Evolutionary conservation across 2,888 invertebrate species (phyloP), one percentile per base, ranked within the genome.

Genomic region (Ichneumoninae sp.): DNA sequence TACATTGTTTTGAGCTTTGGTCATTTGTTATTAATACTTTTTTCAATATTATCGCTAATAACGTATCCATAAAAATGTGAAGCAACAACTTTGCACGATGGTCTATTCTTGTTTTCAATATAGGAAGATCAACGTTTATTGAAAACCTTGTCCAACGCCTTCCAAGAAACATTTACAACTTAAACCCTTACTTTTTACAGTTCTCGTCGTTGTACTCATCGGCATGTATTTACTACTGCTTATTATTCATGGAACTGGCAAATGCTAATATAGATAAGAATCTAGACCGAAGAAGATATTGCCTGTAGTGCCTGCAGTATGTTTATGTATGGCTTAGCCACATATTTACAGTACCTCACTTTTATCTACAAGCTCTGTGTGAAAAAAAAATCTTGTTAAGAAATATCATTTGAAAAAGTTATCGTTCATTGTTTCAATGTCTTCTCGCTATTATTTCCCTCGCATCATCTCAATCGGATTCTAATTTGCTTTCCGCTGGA

Each of bases 211-310:
- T 40, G 40, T 10, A 40, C 10, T 40, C 8, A 54, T 19, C 10
- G 19, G 22, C 22, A 7, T 3, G 1, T 3, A 54, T 22, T 54
- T 54, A 3, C 19, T 19, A 22, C 54, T 8, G 8, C 26, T 22
- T 26, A 57, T 57, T 57, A 57, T 57, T 26, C 26, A 57, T 57
- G 57, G 57, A 57, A 10, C 19, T 57, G 4, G 57, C 8, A 57
- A 26, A 57, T 57, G 22, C 57, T 26, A 57, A 57, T 57, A 57
- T 13, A 54, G 22, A 54, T 19, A 54, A 19, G 5, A 57, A 57
- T 57, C 3, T 26, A 57, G 26, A 57, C 57, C 44, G 10, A 57
- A 22, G 26, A 8, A 26, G 26, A 57, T 22, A 57, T 16, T 16
- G 26, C 22, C 26, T 10, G 22, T 8, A 10, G 10, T 26, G 19